phyloP scores from a whole-genome alignment of 2,888 invertebrate genomes.

The Sminthurides aquaticus region DNA sequence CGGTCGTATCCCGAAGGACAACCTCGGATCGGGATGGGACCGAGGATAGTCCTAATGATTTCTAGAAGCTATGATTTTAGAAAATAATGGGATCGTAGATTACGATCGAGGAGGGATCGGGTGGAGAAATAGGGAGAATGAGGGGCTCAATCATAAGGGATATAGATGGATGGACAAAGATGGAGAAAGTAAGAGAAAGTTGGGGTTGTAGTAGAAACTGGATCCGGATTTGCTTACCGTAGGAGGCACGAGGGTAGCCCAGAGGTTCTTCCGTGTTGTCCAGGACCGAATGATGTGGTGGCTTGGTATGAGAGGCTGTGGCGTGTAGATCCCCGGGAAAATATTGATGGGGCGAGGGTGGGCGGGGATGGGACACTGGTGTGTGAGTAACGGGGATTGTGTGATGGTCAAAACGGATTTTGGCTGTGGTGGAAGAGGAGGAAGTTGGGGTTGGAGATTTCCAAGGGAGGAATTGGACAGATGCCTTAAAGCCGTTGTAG shows the following conservation, averaged over 20 bases:
- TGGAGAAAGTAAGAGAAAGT: too few relatives aligned
- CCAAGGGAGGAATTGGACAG: slow-evolving; percentile 34
- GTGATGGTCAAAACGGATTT: background rate
- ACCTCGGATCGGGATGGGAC: too few relatives aligned
- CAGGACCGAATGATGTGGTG: background rate
- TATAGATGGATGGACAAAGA: too few relatives aligned
- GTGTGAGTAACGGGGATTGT: background rate
- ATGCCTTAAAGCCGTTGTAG: slow-evolving; percentile 39
- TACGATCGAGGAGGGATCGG: background rate
- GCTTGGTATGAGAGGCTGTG: background rate
- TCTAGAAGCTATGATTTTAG: background rate
- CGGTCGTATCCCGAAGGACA: too few relatives aligned
- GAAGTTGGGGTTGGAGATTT: background rate
- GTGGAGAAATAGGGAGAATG: background rate
- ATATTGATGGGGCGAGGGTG: background rate
- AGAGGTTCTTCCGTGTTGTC: slow-evolving; percentile 29
- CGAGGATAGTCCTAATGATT: background rate
- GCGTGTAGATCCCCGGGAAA: background rate
- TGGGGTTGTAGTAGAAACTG: too few relatives aligned
- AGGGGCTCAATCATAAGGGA: too few relatives aligned
- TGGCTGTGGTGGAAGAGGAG: background rate
- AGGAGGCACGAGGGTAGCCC: slow-evolving; percentile 35
- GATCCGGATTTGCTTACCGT: slow-evolving; percentile 26
- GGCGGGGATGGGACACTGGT: slow-evolving; percentile 3
- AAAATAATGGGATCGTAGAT: background rate